Evolutionary conservation across 2,797 vertebrate species (phyloP), one percentile per base, ranked within the genome.

Genomic region (Chiloscyllium punctatum): DNA sequence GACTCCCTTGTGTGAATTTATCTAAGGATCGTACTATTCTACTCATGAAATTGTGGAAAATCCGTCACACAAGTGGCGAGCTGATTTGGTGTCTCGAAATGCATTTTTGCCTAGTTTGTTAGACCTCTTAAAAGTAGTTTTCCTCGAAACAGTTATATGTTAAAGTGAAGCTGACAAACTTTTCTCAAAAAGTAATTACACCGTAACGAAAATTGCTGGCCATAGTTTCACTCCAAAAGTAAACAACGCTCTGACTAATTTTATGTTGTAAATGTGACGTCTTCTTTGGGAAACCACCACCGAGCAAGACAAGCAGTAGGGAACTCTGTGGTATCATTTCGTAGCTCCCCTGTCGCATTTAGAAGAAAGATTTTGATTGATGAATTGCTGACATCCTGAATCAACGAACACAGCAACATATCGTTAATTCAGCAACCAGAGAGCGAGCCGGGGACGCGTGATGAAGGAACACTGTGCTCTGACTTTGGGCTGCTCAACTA

Each of bases 381-480:
- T 48, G 68, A 69, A 94, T 94, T 94, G 37, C 48, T 95, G 71
- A 95, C 25, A 95, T 95, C 33, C 48, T 74, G 68, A 42, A 30
- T 72, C 94, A 77, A 30, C 69, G 5, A 94, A 77, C 48, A 48
- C 94, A 2, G 37, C 37, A 72, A 15, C 37, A 18, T 74, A 94
- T 33, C 37, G 69, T 42, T 42, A 16, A 92, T 74, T 27, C 42
- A 51, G 37, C 5, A 53, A 48, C 37, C 27, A 94, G 87, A 96
- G 96, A 30, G 48, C 18, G 11, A 68, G 71, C 71, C 8, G 51
- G 94, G 30, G 69, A 33, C 97, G 96, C 96, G 97, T 97, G 96
- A 98, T 98, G 98, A 98, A 98, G 98, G 98, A 98, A 97, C 98
- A 97, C 96, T 97, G 98, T 97, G 96, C 97, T 96, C 79, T 97